A percentile compares a stretch with the other conserved stretches of the same genome.
Evolutionary conservation across 2,113 vertebrate genomes (phyloP).

Genomic region (Vidua chalybeata): DNA sequence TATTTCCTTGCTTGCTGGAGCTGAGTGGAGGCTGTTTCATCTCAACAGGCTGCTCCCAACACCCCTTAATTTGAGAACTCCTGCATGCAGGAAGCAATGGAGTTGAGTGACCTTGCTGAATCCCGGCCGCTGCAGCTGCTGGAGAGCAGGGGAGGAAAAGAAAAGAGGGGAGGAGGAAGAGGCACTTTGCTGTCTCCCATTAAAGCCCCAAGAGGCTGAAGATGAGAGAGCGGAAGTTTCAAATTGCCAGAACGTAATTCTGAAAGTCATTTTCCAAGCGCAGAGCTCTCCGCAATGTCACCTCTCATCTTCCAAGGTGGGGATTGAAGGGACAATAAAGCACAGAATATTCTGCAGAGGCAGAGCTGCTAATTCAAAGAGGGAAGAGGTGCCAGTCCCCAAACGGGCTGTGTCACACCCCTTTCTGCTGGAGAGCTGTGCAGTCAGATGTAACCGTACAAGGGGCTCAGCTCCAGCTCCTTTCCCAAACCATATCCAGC

Average conservation of each 20-base stretch:
- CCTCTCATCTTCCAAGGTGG: conserved; percentile 63
- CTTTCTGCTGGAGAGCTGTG: not conserved
- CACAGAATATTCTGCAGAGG: conserved; percentile 19
- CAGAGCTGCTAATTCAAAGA: conserved; percentile 38
- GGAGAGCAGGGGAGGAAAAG: conserved; percentile 28
- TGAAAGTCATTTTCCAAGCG: conserved; percentile 67
- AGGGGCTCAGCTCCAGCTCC: not conserved
- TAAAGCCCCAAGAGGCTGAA: conserved; percentile 66
- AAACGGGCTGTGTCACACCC: not conserved
- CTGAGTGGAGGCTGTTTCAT: conserved; percentile 34
- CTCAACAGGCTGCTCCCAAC: conserved; percentile 40
- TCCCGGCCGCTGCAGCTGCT: not conserved
- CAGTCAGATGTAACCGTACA: not conserved
- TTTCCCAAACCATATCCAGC: not conserved
- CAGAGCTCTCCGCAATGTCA: conserved; percentile 37
- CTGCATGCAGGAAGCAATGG: conserved; percentile 41
- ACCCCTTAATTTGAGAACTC: conserved; percentile 61
- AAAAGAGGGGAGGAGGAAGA: conserved; percentile 54
- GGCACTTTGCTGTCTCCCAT: conserved; percentile 64
- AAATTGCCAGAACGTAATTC: conserved; percentile 49
- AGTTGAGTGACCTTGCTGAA: conserved; percentile 62
- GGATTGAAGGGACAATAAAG: conserved; percentile 38
- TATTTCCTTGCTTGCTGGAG: not conserved
- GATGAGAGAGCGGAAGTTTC: conserved; percentile 61
- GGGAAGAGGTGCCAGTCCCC: not conserved